phyloP scores from a whole-genome alignment of 1,140 invertebrate species.

The Sogatella furcifera region DNA sequence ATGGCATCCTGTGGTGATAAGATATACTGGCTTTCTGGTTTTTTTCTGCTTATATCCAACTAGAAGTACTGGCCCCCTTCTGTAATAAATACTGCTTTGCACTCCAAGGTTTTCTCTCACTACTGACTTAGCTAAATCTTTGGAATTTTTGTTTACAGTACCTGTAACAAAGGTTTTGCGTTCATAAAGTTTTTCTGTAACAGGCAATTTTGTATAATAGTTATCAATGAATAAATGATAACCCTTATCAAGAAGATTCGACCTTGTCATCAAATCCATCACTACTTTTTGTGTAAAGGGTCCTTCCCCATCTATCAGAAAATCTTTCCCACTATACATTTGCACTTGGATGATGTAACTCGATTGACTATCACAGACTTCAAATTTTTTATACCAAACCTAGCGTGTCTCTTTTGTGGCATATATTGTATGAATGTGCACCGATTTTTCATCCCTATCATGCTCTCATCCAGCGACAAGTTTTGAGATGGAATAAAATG shows the following conservation, averaged over 20 bases:
- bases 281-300: constrained; percentile 5
- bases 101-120: not conserved
- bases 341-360: not conserved
- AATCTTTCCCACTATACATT: constrained; percentile 7
- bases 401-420: constrained; percentile 7
- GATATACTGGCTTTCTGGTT: constrained; percentile 3
- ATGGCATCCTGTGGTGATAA: constrained; percentile 1
- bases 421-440: constrained; percentile 10
- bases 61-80: not conserved
- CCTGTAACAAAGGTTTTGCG: constrained; percentile 5
- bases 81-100: not conserved
- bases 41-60: not conserved
- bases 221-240: constrained; percentile 5
- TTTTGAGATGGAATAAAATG: constrained; percentile 2
- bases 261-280: not conserved
- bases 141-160: constrained; percentile 9
- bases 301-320: not conserved
- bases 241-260: not conserved
- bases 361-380: constrained; percentile 1
- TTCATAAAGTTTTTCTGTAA: not conserved
- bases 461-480: not conserved
- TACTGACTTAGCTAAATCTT: constrained; percentile 1
- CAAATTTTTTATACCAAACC: constrained; percentile 9
- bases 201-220: constrained; percentile 1
- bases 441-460: constrained; percentile 13